Evolutionary conservation across 2,797 vertebrate genomes (phyloP).

Genomic region (Xenentodon cancila): DNA sequence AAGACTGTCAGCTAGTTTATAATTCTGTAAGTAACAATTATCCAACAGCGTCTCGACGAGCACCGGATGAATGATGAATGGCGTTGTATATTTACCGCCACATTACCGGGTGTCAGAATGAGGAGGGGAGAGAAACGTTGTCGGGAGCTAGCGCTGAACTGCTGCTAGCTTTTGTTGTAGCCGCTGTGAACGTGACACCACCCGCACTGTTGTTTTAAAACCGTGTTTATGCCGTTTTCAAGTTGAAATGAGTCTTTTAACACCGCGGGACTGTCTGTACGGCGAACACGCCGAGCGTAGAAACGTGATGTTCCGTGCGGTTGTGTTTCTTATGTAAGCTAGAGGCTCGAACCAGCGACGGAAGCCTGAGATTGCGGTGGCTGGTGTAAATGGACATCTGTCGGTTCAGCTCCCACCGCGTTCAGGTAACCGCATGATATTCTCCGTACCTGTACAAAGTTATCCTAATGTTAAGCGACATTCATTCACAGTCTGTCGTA

Average conservation of each 20-base stretch:
- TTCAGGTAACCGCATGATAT: background rate
- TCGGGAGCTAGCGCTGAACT: conserved; percentile 58
- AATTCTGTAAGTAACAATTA: conserved; percentile 63
- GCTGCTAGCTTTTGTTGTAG: conserved; percentile 75
- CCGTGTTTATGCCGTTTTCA: background rate
- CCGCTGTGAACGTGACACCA: conserved; percentile 31
- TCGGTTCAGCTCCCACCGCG: conserved; percentile 18
- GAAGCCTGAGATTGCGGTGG: conserved; percentile 32
- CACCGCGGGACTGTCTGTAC: background rate
- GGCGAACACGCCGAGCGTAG: background rate
- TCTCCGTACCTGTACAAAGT: background rate
- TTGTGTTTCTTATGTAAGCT: conserved; percentile 20
- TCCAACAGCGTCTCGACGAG: accelerated
- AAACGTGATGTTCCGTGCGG: background rate
- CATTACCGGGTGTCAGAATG: conserved; percentile 16
- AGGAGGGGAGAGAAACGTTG: conserved; percentile 25
- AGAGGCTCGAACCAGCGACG: conserved; percentile 27
- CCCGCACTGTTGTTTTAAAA: conserved; percentile 18
- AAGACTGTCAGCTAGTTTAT: conserved; percentile 50
- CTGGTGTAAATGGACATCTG: conserved; percentile 31
- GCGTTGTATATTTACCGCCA: background rate
- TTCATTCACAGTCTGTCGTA: background rate
- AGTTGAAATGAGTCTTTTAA: background rate
- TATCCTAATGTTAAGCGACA: accelerated
- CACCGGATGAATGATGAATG: accelerated